phyloP scores from a whole-genome alignment of 2,888 invertebrate species.

The Sinelater perroti region DNA sequence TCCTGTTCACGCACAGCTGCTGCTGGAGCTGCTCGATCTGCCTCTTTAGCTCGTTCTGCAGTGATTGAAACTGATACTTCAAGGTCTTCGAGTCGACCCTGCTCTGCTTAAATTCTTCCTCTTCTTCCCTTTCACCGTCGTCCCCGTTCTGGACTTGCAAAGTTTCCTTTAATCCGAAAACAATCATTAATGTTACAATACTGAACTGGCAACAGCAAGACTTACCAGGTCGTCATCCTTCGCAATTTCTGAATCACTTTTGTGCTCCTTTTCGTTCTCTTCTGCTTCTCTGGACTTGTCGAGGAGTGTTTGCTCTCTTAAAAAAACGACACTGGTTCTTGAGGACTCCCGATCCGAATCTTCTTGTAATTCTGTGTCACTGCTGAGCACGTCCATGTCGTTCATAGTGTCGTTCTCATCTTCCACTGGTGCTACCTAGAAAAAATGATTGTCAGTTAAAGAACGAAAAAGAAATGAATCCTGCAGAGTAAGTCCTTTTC shows the following conservation, averaged over 20 bases:
- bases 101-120: too few species aligned
- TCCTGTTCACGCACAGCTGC: conserved; percentile 49
- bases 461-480: too few species aligned
- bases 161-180: conserved; percentile 21
- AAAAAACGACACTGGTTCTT: conserved; percentile 5
- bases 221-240: conserved; percentile 29
- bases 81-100: conserved; percentile 57
- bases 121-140: conserved; percentile 12
- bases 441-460: too few species aligned
- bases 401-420: conserved; percentile 19
- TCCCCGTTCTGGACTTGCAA: conserved; percentile 25
- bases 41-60: conserved; percentile 55
- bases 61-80: conserved; percentile 58
- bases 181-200: too few species aligned
- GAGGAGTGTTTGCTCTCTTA: neutral
- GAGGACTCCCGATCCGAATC: neutral
- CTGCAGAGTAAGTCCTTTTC: too few species aligned
- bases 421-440: conserved; percentile 48
- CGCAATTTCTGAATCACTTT: conserved; percentile 29
- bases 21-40: conserved; percentile 55
- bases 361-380: conserved; percentile 5
- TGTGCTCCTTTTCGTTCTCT: conserved; percentile 40
- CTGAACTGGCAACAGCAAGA: too few species aligned
- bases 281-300: neutral
- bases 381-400: conserved; percentile 20